Percentiles rank a stretch among this genome's conserved stretches.
Evolutionary conservation across 2,113 vertebrate genomes (phyloP).

Genomic region (Thinocorus orbignyianus): DNA sequence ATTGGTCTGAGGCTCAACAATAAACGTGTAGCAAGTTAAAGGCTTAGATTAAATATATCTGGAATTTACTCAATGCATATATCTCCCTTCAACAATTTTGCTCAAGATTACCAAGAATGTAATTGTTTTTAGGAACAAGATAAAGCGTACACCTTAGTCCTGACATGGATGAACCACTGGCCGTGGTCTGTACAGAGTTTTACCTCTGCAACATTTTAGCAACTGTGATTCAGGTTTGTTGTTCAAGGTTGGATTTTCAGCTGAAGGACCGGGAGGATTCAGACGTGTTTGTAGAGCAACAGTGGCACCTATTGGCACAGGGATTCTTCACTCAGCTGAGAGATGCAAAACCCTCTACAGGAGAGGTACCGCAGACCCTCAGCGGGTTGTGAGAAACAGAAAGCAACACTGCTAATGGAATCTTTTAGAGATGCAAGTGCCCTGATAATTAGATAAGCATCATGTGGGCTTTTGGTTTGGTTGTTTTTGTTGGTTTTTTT

Average conservation of each 20-base stretch:
- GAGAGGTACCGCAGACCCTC: not conserved
- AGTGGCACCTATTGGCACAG: conserved; percentile 44
- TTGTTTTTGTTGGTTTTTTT: no score
- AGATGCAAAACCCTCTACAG: not conserved
- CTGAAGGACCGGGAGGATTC: not conserved
- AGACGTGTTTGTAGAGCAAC: not conserved
- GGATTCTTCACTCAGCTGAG: not conserved
- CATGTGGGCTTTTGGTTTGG: not conserved
- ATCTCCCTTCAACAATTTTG: not conserved
- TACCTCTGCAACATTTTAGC: not conserved
- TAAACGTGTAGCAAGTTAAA: not conserved
- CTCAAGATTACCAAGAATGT: not conserved
- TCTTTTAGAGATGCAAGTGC: not conserved
- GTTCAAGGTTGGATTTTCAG: not conserved
- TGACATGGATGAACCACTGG: not conserved
- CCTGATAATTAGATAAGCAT: not conserved
- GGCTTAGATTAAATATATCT: not conserved
- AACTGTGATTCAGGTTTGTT: not conserved
- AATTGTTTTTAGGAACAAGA: not conserved
- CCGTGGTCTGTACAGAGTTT: not conserved
- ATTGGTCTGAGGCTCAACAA: not conserved
- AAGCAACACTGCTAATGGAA: not conserved
- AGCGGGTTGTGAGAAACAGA: not conserved
- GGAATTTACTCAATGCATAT: not conserved
- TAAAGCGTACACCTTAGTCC: not conserved